Base-by-base conservation (phyloP, 2,797 vertebrate species). In the Ibycter americanus region DNA sequence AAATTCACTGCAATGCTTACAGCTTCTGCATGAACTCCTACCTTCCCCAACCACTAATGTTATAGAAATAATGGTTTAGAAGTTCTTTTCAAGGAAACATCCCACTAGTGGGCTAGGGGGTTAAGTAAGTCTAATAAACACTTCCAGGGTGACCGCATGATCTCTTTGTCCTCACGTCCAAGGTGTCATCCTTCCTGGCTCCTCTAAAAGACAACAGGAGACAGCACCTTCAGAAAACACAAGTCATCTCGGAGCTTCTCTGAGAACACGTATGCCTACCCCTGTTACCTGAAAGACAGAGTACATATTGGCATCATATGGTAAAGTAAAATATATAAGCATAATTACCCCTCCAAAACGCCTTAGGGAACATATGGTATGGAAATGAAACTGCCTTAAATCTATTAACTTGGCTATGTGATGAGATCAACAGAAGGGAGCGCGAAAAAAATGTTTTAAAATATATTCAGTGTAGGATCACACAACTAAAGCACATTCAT, bases 351-450 rank as follows among this genome's bases (percentile, higher is more conserved):
- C 62, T 44, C 32, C 77, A 92, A 63, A 96, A 88, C 0, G 3
- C 42, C 70, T 42, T 14, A 11, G 70, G 84, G 58, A 89, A 76
- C 96, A 92, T 67, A 87, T 78, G 93, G 96, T 36, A 80, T 83
- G 78, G 89, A 91, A 93, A 92, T 85, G 47, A 66, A 93, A 89
- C 27, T 74, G 89, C 78, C 70, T 93, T 56, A 29, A 79, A 93
- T 52, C 73, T 85, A 92, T 73, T 90, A 83, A 84, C 78, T 91
- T 6, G 4, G 93, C 81, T 89, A 25, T 14, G 8, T 63, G 91
- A 95, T 80, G 90, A 93, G 84, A 89, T 94, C 92, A 93, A 92
- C 95, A 96, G 94, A 92, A 92, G 74, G 63, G 49, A 93, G 91
- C 3, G 4, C 36, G 71, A 89, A 93, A 89, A 76, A 84, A 93